phyloP scores from a whole-genome alignment of 2,797 vertebrate species.

The Coccyzus lansbergi region DNA sequence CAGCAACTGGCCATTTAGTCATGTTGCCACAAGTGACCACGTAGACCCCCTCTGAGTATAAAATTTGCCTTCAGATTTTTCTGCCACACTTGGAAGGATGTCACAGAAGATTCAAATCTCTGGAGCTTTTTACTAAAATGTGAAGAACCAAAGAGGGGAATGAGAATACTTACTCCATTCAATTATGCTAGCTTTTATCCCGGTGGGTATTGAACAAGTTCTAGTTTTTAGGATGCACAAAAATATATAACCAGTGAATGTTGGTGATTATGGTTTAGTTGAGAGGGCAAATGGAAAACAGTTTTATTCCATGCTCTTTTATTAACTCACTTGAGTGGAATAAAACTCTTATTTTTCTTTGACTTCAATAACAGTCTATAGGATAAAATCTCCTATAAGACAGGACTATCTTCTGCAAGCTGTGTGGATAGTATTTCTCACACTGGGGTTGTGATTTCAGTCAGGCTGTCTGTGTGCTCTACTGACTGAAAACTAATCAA shows the following conservation, averaged over 20 bases:
- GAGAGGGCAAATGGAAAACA: background rate
- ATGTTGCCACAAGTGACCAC: background rate
- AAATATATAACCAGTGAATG: background rate
- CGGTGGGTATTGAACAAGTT: background rate
- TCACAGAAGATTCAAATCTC: background rate
- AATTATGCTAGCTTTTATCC: background rate
- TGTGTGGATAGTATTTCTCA: background rate
- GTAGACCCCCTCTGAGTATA: background rate
- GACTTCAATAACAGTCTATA: background rate
- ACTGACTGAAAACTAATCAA: conserved; percentile 28
- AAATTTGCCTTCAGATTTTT: background rate
- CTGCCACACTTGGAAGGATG: background rate
- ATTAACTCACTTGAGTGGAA: background rate
- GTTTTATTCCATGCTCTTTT: background rate
- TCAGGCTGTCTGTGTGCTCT: background rate
- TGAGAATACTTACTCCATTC: background rate
- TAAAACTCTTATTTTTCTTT: background rate
- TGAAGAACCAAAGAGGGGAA: background rate
- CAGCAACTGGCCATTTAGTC: background rate
- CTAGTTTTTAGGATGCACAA: background rate
- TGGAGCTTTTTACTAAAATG: background rate
- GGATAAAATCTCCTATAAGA: background rate
- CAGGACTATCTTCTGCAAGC: background rate
- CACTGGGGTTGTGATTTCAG: background rate
- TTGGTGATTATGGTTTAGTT: background rate